Conservation (phyloP, 1,140 invertebrate genomes). For the Agrypnia vestita region DNA sequence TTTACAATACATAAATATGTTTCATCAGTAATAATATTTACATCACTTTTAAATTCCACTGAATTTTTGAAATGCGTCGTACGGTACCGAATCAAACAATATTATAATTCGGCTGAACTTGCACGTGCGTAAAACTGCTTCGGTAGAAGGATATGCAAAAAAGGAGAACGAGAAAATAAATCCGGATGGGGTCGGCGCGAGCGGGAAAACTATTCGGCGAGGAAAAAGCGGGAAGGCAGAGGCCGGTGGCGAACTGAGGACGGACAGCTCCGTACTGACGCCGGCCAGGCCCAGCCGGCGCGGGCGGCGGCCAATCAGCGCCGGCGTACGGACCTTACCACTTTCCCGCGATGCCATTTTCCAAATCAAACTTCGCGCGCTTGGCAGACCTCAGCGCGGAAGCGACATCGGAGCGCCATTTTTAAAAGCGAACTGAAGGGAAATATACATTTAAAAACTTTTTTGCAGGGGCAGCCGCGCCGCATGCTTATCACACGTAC, state of each 20-base stretch:
- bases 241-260: slow-evolving; percentile 31
- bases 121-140: neutral
- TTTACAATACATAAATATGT: no score
- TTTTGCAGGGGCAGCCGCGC: no score
- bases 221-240: slow-evolving; percentile 25
- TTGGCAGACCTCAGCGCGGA: no score
- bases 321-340: neutral
- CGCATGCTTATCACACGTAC: no score
- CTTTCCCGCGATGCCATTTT: neutral
- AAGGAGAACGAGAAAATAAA: neutral
- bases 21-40: neutral
- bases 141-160: neutral
- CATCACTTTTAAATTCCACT: slow-evolving; percentile 23
- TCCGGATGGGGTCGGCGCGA: slow-evolving; percentile 5
- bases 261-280: slow-evolving; percentile 41
- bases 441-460: no score
- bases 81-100: neutral
- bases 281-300: neutral
- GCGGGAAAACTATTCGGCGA: slow-evolving; percentile 31
- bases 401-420: no score
- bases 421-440: no score
- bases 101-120: neutral
- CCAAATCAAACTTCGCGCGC: neutral
- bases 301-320: neutral
- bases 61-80: neutral